phyloP scores from a whole-genome alignment of 2,888 invertebrate genomes.

The Clepsis dumicolana region DNA sequence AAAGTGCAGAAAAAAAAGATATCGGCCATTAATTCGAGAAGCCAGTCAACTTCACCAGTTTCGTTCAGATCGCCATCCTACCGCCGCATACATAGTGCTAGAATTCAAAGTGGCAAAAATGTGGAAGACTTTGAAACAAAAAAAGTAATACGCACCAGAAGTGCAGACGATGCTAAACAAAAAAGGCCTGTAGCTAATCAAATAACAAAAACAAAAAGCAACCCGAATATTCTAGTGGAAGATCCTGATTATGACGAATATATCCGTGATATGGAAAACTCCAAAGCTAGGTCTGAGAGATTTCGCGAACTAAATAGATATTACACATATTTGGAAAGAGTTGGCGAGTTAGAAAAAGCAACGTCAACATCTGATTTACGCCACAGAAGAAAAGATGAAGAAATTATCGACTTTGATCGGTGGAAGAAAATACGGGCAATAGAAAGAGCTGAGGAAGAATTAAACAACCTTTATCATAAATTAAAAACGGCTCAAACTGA shows the following conservation, averaged over 20 bases:
- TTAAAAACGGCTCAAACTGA: constrained; percentile 92
- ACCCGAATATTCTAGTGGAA: constrained; percentile 69
- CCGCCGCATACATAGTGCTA: constrained; percentile 87
- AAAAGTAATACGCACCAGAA: constrained; percentile 86
- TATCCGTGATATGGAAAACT: constrained; percentile 88
- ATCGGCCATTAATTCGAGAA: constrained; percentile 58
- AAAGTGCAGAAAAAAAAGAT: constrained; percentile 62
- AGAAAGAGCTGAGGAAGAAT: constrained; percentile 93
- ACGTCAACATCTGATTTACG: constrained; percentile 90
- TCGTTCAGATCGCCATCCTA: constrained; percentile 88
- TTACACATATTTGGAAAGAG: constrained; percentile 93
- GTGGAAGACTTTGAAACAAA: constrained; percentile 65
- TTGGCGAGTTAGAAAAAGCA: constrained; percentile 92
- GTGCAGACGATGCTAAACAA: constrained; percentile 88
- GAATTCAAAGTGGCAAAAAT: constrained; percentile 71
- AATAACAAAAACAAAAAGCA: constrained; percentile 67
- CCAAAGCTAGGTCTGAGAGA: constrained; percentile 90
- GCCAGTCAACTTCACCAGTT: constrained; percentile 85
- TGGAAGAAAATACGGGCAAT: constrained; percentile 93
- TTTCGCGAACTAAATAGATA: constrained; percentile 95
- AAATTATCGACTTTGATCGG: constrained; percentile 94
- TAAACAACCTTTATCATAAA: constrained; percentile 91
- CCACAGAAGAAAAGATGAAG: constrained; percentile 91
- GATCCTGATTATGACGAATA: constrained; percentile 90
- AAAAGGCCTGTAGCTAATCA: constrained; percentile 51